Base-by-base conservation (phyloP, 2,888 invertebrate genomes). In the Noctua pronuba region DNA sequence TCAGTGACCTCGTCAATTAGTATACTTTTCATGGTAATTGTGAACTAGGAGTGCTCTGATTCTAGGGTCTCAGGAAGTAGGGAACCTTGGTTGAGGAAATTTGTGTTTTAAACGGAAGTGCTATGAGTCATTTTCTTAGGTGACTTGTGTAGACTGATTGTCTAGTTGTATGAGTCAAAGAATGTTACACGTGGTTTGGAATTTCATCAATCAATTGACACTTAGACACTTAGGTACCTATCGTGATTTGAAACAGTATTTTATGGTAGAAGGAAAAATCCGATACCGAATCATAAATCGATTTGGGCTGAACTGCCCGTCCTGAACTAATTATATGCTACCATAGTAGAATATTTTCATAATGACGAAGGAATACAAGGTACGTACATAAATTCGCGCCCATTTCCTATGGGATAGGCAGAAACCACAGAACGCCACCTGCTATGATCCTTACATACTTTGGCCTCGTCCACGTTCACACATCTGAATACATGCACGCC, bases 1-100 rank as follows among this genome's bases (percentile, higher is more conserved):
- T 82, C 89, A 79, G 18, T 79, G 89, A 90, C 87, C 86, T 79
- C 78, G 66, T 71, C 81, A 83, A 75, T 88, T 89, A 80, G 77
- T 89, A 31, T 49, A 38, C 58, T 87, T 88, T 79, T 87, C 79
- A 77, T 88, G 76, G 75, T 77, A 67, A 75, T 79, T 79, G 73
- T 64, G 18, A n/a, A 52, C 35, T 66, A 77, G 52, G 46, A 69
- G 52, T 70, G 46, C 13, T 31, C 11, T 28, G 64, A 18, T 83
- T 70, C 16, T 58, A 24, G 49, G 65, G n/a, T 11, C 41, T 46
- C 16, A 18, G n/a, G 60, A 28, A 31, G 24, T 79, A 31, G 4
- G 13, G 13, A 10, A 28, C 31, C 73, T 38, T 38, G 16, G 16
- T 35, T 49, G 6, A n/a, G 52, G 73, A 35, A 16, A 35, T 16